A percentile compares a stretch with the other conserved stretches of the same genome.
phyloP scores from a whole-genome alignment of 2,113 vertebrate genomes.

The Azemiops feae region DNA sequence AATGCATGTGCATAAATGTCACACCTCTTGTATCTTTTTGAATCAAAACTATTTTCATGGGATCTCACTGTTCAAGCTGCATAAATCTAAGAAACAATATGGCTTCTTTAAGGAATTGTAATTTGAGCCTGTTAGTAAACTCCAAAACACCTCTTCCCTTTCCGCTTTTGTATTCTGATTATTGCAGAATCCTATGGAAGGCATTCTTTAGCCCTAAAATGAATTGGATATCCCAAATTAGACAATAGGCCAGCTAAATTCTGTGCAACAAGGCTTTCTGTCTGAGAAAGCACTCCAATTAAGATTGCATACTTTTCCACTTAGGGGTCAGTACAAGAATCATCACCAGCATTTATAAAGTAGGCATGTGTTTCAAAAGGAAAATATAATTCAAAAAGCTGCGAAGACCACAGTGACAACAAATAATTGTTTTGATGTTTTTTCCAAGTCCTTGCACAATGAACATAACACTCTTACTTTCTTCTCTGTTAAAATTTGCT shows the following conservation, averaged over 20 bases:
- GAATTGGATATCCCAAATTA: not conserved
- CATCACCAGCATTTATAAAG: not conserved
- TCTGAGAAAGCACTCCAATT: not conserved
- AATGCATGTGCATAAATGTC: not conserved
- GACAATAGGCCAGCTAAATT: not conserved
- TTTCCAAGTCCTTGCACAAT: not conserved
- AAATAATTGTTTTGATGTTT: not conserved
- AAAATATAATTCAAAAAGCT: not conserved
- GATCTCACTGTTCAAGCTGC: not conserved
- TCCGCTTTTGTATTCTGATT: not conserved
- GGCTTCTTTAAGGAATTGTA: not conserved
- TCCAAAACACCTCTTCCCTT: not conserved
- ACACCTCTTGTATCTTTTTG: not conserved
- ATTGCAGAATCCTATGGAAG: not conserved
- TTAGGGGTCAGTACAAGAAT: not conserved
- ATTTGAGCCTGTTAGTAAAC: not conserved
- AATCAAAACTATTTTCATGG: not conserved
- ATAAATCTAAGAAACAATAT: not conserved
- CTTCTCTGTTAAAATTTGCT: not conserved
- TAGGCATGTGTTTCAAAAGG: not conserved
- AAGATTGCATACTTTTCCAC: not conserved
- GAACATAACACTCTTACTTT: not conserved
- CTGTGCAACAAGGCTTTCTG: not conserved
- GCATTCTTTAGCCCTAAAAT: not conserved
- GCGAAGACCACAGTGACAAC: not conserved